These are phyloP conservation scores for Globicephala melas DNA, from an alignment of 2,113 vertebrate species.

Conservation along the genomic window DNA sequence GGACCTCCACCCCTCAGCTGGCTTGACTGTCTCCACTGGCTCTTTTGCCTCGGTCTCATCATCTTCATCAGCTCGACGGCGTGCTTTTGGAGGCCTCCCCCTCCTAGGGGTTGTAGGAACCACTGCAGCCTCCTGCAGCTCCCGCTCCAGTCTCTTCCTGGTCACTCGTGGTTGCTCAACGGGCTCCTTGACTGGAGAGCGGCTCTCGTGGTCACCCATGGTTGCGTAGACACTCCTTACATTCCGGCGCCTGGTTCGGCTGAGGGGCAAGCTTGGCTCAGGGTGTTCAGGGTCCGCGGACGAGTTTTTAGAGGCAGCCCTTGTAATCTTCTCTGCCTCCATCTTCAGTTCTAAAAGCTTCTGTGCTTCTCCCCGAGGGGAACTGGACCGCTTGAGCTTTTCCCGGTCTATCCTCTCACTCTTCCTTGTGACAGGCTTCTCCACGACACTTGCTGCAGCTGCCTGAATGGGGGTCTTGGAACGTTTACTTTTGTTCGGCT, in stretches of 20 bases:
- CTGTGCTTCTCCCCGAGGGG: constrained; percentile 90
- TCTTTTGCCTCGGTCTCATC: constrained; percentile 88
- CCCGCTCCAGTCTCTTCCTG: constrained; percentile 92
- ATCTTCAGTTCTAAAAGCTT: constrained; percentile 84
- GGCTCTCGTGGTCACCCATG: constrained; percentile 87
- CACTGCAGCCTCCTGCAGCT: constrained; percentile 84
- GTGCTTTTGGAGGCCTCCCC: constrained; percentile 93
- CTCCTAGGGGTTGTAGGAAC: constrained; percentile 84
- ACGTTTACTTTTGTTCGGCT: constrained; percentile 92
- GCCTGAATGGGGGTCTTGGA: constrained; percentile 85
- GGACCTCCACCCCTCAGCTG: constrained; percentile 83
- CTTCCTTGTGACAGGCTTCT: constrained; percentile 94
- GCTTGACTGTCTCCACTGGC: constrained; percentile 74
- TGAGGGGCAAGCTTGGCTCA: constrained; percentile 88
- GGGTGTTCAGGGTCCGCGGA: constrained; percentile 86
- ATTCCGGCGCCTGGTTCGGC: constrained; percentile 93
- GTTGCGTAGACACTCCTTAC: constrained; percentile 96
- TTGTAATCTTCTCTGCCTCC: constrained; percentile 85
- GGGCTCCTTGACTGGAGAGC: constrained; percentile 87
- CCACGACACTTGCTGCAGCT: constrained; percentile 70
- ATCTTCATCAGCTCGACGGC: constrained; percentile 88
- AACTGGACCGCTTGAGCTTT: constrained; percentile 92
- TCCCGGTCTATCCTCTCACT: constrained; percentile 97
- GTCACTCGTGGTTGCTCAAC: constrained; percentile 89
- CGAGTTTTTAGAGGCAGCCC: constrained; percentile 89